Evolutionary conservation across 1,140 invertebrate species (phyloP), one percentile per base, ranked within the genome.

Genomic region (Tribolium castaneum): DNA sequence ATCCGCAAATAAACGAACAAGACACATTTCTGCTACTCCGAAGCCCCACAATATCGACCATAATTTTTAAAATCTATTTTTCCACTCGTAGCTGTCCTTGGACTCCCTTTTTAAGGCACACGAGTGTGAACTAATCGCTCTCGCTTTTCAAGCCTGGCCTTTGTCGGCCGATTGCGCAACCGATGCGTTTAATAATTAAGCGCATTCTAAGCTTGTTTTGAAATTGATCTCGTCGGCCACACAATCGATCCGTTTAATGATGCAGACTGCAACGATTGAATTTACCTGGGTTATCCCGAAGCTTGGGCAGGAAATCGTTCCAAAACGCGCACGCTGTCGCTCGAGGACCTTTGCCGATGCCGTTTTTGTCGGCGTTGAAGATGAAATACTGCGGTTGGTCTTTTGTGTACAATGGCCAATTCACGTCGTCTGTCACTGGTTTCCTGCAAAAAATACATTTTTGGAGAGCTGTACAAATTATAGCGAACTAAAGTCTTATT

Each of bases 241-340:
- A 45, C 2, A 45, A 45, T 45, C 39, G 39, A 45, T 45, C 7
- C 39, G n/a, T 45, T 45, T 45, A 45, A 45, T 45, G 2, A 45
- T 45, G 39, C 39, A 45, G n/a, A 45, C n/a, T 45, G 39, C n/a
- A 45, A 45, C 39, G 9, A 59, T 19, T 59, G 14, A 59, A 59
- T 22, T 84, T 88, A 93, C 92, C 92, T 89, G 92, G 89, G 87
- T 91, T 89, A 87, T 92, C 92, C 86, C 91, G 91, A 77, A 96
- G 91, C 86, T 93, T 92, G 54, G 97, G 97, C 84, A 98, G 90
- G 87, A 98, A 97, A 76, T 96, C 92, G 84, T 97, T 97, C 97
- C 97, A 99, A 88, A 99, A 99, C 51, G 96, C 95, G 85, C 97
- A 99, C 14, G 95, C 90, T 45, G 94, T 93, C 52, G 95, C 92